Evolutionary conservation across 2,113 vertebrate species (phyloP).

Genomic region (Leptosomus discolor): DNA sequence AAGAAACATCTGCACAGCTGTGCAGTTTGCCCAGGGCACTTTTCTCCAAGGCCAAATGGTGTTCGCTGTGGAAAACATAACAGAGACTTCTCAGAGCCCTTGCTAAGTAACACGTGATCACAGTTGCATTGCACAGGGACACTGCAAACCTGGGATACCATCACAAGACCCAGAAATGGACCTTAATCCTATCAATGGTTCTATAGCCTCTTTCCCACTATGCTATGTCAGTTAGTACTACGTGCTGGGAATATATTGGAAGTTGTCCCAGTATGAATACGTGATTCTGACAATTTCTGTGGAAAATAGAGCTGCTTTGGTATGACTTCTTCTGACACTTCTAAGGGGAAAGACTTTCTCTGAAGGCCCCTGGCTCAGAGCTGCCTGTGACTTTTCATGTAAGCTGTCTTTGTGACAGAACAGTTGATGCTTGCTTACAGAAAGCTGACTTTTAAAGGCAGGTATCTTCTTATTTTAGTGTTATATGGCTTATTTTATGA

Average conservation of each 20-base stretch:
- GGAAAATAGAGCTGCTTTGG: not conserved
- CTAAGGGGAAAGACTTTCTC: not conserved
- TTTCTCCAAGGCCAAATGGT: not conserved
- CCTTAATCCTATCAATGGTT: rapidly evolving
- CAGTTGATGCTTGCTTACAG: not conserved
- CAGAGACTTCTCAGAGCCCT: not conserved
- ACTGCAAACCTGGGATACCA: not conserved
- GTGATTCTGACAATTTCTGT: not conserved
- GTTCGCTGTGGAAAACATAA: not conserved
- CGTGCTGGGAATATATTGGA: not conserved
- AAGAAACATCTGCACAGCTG: not conserved
- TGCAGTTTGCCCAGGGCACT: not conserved
- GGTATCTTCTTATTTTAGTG: not conserved
- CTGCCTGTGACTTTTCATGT: not conserved
- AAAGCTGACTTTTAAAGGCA: not conserved
- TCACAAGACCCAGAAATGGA: not conserved
- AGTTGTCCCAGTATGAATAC: not conserved
- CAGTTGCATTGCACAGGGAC: not conserved
- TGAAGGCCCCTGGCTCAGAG: not conserved
- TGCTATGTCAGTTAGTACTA: rapidly evolving
- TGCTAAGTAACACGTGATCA: no score
- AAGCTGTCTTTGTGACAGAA: not conserved
- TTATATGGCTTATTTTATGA: not conserved
- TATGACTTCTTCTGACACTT: not conserved
- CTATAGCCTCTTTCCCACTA: not conserved